A percentile compares a stretch with the other conserved stretches of the same genome.
Evolutionary conservation across 2,797 vertebrate genomes (phyloP).

Genomic region (Huso huso): DNA sequence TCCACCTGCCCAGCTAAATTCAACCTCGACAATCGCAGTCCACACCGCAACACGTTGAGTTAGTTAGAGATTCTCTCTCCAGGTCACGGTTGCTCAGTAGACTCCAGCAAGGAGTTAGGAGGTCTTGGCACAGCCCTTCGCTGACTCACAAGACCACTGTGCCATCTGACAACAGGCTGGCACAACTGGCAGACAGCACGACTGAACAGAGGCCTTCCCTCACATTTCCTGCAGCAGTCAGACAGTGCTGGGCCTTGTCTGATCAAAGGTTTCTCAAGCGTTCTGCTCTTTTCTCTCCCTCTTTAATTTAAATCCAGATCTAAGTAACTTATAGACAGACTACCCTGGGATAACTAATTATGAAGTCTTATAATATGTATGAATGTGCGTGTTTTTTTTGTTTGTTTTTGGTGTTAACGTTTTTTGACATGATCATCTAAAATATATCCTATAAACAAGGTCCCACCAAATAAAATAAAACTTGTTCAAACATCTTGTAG

Average conservation of each 20-base stretch:
- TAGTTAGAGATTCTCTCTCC: neutral
- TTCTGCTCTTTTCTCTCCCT: too few relatives aligned
- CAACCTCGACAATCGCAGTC: neutral
- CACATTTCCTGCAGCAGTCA: neutral
- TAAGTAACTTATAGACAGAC: too few relatives aligned
- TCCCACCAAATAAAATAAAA: too few relatives aligned
- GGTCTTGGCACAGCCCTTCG: constrained; percentile 31
- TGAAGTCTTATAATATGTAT: too few relatives aligned
- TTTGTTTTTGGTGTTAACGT: too few relatives aligned
- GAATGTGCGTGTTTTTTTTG: too few relatives aligned
- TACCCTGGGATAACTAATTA: too few relatives aligned
- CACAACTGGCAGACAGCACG: constrained; percentile 16
- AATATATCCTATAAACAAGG: too few relatives aligned
- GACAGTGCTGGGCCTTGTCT: neutral
- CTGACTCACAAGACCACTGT: constrained; percentile 26
- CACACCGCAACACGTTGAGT: neutral
- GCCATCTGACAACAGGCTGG: constrained; percentile 33
- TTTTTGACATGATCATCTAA: too few relatives aligned
- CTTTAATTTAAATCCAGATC: too few relatives aligned
- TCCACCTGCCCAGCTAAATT: neutral
- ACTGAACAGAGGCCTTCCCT: constrained; percentile 4
- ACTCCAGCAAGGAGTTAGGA: constrained; percentile 33
- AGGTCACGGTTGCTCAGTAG: constrained; percentile 26
- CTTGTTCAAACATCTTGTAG: too few relatives aligned
- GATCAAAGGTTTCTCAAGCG: neutral